Evolutionary conservation across 2,888 invertebrate genomes (phyloP), one percentile per base, ranked within the genome.

Genomic region (Nebria salina): DNA sequence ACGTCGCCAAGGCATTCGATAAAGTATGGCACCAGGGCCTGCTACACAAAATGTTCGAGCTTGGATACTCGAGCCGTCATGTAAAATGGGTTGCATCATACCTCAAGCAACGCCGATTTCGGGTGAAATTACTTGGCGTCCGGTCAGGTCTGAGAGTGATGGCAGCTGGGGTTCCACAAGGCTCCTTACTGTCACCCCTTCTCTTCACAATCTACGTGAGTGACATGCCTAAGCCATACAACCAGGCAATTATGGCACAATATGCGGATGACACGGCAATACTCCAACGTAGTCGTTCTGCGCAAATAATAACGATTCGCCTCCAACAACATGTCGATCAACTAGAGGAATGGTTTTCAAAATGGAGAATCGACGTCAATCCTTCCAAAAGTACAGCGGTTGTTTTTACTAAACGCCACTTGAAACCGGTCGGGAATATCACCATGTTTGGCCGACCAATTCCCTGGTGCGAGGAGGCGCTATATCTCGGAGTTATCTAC

Each of bases 1-100:
- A 87, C 74, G 82, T 86, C 1, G 84, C 85, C 65, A 84, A 85
- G 77, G 86, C 86, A 0, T 87, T 87, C 76, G 85, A 86, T 79
- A 83, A 84, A 8, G 85, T 87, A 1, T 86, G 86, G 84, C 85
- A 86, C 70, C 72, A 83, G 1, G 85, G 84, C 0, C 82, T 86
- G 1, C 64, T 85, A 11, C 76, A 77, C 75, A 85, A 84, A 82
- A 82, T 86, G 5, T 72, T 75, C 34, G 75, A 82, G 34, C 72
- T 54, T 25, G 77, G 82, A n/a, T 76, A 83, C 54, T 84, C 84
- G 68, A 25, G 41, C 15, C 75, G 84, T 64, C 77, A 83, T 15
- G 81, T 85, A 0, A 80, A 83, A 80, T 76, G 85, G 4, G 74
- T 86, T 0, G 65, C 66, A 9, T 82, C 82, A 9, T 86, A 84